Evolutionary conservation across 1,140 invertebrate genomes (phyloP).

Genomic region (Aricia agestis): DNA sequence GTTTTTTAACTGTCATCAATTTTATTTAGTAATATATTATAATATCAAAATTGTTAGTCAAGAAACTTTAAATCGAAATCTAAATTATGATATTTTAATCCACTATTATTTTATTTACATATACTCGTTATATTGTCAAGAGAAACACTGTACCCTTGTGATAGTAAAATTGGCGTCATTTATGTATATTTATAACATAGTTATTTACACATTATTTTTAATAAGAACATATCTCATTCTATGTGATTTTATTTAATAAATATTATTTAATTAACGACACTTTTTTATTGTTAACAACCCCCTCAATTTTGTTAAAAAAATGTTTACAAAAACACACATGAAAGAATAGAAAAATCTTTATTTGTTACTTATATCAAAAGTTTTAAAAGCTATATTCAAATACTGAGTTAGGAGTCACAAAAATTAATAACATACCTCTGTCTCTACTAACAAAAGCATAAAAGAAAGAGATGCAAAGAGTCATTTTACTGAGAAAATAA

Average conservation of each 20-base stretch:
- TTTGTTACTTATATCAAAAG: slow-evolving; percentile 4
- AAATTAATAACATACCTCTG: no score
- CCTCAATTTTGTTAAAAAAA: background rate
- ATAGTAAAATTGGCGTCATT: background rate
- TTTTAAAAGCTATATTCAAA: background rate
- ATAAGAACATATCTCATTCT: slow-evolving; percentile 13
- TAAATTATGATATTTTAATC: no score
- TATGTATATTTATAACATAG: slow-evolving; percentile 10
- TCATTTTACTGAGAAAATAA: no score
- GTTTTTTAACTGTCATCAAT: no score
- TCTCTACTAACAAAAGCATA: no score
- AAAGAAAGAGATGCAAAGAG: no score
- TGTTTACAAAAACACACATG: background rate
- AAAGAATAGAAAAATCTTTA: slow-evolving; percentile 16
- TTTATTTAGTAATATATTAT: no score
- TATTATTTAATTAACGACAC: background rate
- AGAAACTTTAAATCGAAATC: no score
- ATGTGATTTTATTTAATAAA: slow-evolving; percentile 17
- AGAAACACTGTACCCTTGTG: background rate
- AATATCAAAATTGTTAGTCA: no score
- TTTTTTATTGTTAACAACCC: background rate
- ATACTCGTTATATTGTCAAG: background rate
- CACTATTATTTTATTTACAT: background rate
- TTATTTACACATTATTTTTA: slow-evolving; percentile 16
- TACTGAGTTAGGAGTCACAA: background rate